phyloP scores from a whole-genome alignment of 2,888 invertebrate genomes.

The Machimus atricapillus region DNA sequence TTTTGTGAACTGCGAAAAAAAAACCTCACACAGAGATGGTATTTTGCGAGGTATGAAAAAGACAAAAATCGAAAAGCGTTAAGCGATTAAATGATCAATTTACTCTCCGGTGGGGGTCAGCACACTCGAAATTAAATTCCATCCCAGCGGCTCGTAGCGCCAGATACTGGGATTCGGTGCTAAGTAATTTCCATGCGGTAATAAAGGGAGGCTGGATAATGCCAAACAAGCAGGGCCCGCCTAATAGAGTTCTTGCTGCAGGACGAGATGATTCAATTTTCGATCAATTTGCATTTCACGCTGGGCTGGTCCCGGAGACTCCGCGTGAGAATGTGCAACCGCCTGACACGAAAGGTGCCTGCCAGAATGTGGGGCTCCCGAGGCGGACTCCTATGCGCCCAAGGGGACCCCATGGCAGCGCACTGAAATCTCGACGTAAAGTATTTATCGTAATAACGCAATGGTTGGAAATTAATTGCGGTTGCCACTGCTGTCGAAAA shows the following conservation, averaged over 20 bases:
- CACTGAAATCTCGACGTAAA: constrained; percentile 29
- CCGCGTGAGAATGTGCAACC: neutral
- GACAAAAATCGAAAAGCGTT: constrained; percentile 14
- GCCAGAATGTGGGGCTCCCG: neutral
- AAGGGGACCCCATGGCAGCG: neutral
- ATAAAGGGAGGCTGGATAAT: neutral
- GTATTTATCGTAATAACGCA: constrained; percentile 34
- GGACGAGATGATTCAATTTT: constrained; percentile 36
- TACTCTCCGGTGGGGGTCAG: constrained; percentile 22
- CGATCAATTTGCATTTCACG: constrained; percentile 37
- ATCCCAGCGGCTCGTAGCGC: neutral
- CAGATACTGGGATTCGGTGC: neutral
- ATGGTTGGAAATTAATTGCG: constrained; percentile 23
- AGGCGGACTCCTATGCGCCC: neutral
- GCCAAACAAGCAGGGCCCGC: neutral
- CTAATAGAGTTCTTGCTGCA: constrained; percentile 28
- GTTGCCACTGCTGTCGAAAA: constrained; percentile 16
- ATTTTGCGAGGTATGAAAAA: neutral
- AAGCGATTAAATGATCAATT: constrained; percentile 38
- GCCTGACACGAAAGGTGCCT: constrained; percentile 28
- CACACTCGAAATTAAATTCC: constrained; percentile 26
- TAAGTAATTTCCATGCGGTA: neutral
- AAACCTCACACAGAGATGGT: neutral
- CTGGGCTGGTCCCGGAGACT: neutral
- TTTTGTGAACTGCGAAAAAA: neutral